Percentiles rank a stretch among this genome's conserved stretches.
These are phyloP conservation scores for Parapristionchus giblindavisi DNA, from an alignment of 2,888 invertebrate genomes.

Conservation along the genomic window DNA sequence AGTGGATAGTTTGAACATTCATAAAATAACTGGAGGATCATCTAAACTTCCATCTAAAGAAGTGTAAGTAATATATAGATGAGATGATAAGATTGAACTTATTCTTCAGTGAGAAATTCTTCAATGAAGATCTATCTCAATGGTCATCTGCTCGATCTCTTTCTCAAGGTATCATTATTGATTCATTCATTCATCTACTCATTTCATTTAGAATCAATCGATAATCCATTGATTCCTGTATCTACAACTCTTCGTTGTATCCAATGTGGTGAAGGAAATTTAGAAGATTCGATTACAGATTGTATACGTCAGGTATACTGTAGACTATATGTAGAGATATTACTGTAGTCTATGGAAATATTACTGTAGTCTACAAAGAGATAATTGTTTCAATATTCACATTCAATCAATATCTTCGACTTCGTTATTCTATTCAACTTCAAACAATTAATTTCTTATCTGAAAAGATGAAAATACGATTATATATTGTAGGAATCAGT, in stretches of 20 bases:
- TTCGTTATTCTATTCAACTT: too few species aligned
- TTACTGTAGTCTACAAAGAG: neutral
- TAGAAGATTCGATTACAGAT: slow-evolving; percentile 47
- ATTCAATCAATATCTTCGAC: neutral
- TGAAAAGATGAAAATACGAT: neutral
- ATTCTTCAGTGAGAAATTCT: neutral
- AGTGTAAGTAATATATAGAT: neutral
- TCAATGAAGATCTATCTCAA: slow-evolving; percentile 10
- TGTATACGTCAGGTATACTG: slow-evolving; percentile 49
- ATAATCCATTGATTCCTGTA: too few species aligned
- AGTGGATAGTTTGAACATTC: slow-evolving; percentile 28
- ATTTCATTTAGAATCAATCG: neutral
- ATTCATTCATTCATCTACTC: neutral
- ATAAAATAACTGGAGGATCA: neutral
- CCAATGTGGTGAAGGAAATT: slow-evolving; percentile 59
- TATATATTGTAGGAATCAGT: neutral
- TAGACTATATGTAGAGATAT: neutral
- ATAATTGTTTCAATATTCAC: neutral
- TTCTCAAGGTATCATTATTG: too few species aligned
- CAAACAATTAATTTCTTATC: neutral
- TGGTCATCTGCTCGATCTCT: slow-evolving; percentile 36
- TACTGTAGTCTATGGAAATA: neutral
- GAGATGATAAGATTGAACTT: neutral
- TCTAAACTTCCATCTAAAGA: slow-evolving; percentile 16
- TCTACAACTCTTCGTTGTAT: slow-evolving; percentile 53